These are phyloP conservation scores for Dendroctonus ponderosae DNA, from an alignment of 1,140 invertebrate species.

Conservation along the genomic window DNA sequence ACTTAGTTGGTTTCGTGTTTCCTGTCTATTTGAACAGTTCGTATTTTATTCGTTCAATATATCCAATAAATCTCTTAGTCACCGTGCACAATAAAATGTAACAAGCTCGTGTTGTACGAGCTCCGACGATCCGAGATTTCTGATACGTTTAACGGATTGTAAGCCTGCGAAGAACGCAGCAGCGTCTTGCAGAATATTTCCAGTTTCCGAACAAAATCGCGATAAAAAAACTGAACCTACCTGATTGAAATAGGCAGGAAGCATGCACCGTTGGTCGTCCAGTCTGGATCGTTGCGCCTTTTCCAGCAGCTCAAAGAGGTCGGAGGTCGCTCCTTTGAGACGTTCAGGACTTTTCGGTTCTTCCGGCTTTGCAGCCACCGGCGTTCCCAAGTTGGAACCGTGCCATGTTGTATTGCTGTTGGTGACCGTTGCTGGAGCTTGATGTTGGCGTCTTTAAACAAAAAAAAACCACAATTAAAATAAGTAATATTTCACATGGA, in stretches of 20 bases:
- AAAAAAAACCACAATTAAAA: conserved; percentile 4
- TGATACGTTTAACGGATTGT: too few relatives aligned
- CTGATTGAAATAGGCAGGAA: conserved; percentile 85
- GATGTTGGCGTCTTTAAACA: conserved; percentile 55
- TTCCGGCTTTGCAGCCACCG: conserved; percentile 44
- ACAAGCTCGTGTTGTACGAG: too few relatives aligned
- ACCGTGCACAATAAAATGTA: too few relatives aligned
- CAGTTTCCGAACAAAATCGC: too few relatives aligned
- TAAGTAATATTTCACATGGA: not conserved
- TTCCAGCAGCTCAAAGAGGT: conserved; percentile 87
- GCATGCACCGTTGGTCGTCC: conserved; percentile 91
- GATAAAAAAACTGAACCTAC: conserved; percentile 50
- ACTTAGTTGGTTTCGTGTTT: too few relatives aligned
- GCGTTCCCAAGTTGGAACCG: conserved; percentile 45
- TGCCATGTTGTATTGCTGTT: conserved; percentile 51
- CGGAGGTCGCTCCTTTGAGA: conserved; percentile 68
- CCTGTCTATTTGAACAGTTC: too few relatives aligned
- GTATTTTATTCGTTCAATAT: too few relatives aligned
- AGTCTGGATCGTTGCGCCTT: conserved; percentile 87
- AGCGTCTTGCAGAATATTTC: too few relatives aligned
- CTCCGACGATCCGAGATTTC: too few relatives aligned
- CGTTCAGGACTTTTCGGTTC: conserved; percentile 50
- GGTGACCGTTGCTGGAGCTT: conserved; percentile 28
- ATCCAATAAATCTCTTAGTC: too few relatives aligned
- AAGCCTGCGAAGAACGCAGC: too few relatives aligned